Conservation (phyloP, 2,113 vertebrate genomes). For the Donacobius atricapilla region DNA sequence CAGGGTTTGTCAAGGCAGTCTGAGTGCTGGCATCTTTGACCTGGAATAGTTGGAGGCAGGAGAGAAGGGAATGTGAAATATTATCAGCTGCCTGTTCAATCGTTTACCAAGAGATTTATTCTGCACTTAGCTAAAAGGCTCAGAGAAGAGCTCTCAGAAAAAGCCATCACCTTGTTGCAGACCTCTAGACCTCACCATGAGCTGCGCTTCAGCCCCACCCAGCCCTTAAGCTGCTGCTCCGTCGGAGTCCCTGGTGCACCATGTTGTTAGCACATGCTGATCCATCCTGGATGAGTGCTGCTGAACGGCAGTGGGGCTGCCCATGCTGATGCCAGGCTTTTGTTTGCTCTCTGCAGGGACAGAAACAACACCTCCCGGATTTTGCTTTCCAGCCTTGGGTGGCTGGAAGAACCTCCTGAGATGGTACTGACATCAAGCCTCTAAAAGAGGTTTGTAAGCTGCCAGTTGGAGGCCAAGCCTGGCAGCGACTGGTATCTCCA, state of each 20-base stretch:
- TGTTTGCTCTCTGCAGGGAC: not conserved
- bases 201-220: not conserved
- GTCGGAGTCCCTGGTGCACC: fast-evolving
- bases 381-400: not conserved
- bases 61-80: not conserved
- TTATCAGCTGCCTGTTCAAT: not conserved
- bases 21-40: conserved; percentile 52
- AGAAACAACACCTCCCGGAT: not conserved
- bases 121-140: not conserved
- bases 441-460: not conserved
- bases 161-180: not conserved
- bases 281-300: not conserved
- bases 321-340: not conserved
- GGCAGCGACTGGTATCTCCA: not conserved
- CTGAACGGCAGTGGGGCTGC: not conserved
- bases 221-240: not conserved
- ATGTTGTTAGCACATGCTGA: not conserved
- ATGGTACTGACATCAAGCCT: not conserved
- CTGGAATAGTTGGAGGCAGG: not conserved
- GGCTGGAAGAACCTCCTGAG: not conserved
- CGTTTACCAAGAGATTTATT: not conserved
- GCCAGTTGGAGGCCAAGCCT: not conserved
- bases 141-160: not conserved
- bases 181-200: not conserved
- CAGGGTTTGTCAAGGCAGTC: not conserved